Percentiles rank a stretch among this genome's conserved stretches.
Conservation (phyloP, 2,797 vertebrate genomes). For the Ibycter americanus region DNA sequence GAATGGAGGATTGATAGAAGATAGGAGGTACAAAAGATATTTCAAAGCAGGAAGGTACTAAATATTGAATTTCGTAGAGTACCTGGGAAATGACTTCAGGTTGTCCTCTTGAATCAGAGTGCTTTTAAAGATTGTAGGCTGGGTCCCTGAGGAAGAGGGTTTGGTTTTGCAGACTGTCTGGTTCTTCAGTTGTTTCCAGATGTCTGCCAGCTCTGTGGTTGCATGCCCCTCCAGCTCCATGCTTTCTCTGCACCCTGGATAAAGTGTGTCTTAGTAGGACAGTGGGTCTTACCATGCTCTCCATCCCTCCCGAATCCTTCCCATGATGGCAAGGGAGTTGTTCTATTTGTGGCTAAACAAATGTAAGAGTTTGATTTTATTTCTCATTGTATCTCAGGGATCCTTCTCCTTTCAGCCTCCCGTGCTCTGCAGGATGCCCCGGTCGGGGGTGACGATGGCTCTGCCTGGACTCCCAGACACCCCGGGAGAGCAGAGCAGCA, state of each 20-base stretch:
- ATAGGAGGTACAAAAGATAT: background rate
- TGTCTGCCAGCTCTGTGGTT: background rate
- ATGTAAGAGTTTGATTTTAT: background rate
- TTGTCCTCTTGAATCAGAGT: background rate
- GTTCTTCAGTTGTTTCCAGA: background rate
- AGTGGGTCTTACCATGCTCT: background rate
- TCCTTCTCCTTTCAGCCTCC: background rate
- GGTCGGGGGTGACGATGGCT: background rate
- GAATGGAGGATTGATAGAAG: background rate
- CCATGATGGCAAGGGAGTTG: background rate
- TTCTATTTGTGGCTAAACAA: background rate
- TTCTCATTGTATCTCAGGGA: background rate
- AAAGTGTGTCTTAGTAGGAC: background rate
- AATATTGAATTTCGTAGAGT: background rate
- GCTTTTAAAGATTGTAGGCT: background rate
- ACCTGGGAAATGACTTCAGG: background rate
- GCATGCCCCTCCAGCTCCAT: background rate
- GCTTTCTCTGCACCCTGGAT: background rate
- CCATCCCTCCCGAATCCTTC: background rate
- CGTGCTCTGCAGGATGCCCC: background rate
- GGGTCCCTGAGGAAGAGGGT: background rate
- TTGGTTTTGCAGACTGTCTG: background rate
- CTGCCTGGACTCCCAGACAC: background rate
- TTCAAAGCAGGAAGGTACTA: background rate
- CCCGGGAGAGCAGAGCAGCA: background rate